These are phyloP conservation scores for Malacoraja senta DNA, from an alignment of 2,797 vertebrate species.

Conservation along the genomic window DNA sequence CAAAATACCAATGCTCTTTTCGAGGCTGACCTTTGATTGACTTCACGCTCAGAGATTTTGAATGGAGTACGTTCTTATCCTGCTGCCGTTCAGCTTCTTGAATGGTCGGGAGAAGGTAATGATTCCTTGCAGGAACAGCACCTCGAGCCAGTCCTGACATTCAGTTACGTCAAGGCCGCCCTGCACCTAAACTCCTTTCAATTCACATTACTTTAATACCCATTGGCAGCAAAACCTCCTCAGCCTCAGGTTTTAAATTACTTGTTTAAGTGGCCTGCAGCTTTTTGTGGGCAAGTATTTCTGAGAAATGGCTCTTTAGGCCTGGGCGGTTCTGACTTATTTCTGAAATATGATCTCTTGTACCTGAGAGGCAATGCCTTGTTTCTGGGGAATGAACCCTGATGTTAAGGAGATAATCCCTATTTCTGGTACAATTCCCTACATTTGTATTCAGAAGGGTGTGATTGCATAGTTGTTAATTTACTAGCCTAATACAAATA, in stretches of 20 bases:
- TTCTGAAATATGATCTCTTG: not conserved
- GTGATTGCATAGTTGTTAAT: too few species aligned
- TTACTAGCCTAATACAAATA: too few species aligned
- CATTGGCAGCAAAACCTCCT: too few species aligned
- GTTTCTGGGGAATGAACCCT: too few species aligned
- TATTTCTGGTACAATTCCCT: too few species aligned
- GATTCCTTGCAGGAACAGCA: not conserved
- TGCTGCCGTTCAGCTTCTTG: not conserved
- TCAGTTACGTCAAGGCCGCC: not conserved
- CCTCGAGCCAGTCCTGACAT: not conserved
- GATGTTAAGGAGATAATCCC: too few species aligned
- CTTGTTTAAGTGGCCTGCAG: not conserved
- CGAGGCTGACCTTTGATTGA: slow-evolving; percentile 30
- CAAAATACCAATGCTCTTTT: slow-evolving; percentile 27
- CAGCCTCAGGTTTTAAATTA: too few species aligned
- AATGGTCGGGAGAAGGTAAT: not conserved
- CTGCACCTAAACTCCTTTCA: not conserved
- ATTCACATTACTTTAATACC: too few species aligned
- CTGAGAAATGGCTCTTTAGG: not conserved
- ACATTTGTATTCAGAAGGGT: too few species aligned
- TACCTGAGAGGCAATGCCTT: too few species aligned
- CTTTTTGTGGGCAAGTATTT: not conserved
- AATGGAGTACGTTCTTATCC: not conserved
- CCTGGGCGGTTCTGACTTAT: not conserved
- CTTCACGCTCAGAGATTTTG: not conserved